Base-by-base conservation (phyloP, 2,797 vertebrate species). In the Arremon aurantiirostris region DNA sequence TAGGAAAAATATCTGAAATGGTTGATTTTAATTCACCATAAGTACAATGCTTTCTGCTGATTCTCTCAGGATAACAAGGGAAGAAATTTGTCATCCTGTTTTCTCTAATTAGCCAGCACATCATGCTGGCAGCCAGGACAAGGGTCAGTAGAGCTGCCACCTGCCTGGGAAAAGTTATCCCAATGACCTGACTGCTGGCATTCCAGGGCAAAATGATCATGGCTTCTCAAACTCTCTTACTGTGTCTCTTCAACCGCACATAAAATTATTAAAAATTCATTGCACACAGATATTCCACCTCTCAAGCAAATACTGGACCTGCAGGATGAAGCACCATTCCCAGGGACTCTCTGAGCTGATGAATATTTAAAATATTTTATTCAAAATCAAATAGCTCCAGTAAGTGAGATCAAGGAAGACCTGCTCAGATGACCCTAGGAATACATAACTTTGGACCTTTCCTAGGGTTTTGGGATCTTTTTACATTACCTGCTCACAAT, bases 331-430 rank as follows among this genome's bases (percentile, higher is more conserved):
- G 23, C 32, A 49, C 35, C 35, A 14, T 92, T 93, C 32, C 89
- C 49, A 89, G 64, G 52, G 14, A 89, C 57, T 72, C 46, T 86
- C 59, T 68, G 68, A 91, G 64, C 24, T 53, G n/a, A 73, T 89
- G 82, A 91, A 87, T 87, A 69, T 85, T 95, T 89, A 15, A 81
- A 91, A 87, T 64, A 89, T 71, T 89, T 87, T 92, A 86, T 90
- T 87, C 68, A 77, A 91, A 87, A 94, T 92, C 84, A 93, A 78
- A 93, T 83, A 78, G 35, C 16, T 86, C n/a, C 22, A 57, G 17
- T 61, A 80, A 85, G 56, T 44, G 49, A 91, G 46, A 95, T 80
- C 46, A 87, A 85, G 71, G 27, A 85, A 95, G 46, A 73, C 2
- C 27, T 77, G 46, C 15, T 50, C 39, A 12, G 50, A 35, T 18